phyloP scores from a whole-genome alignment of 2,113 vertebrate genomes.

The Microtus montanus region DNA sequence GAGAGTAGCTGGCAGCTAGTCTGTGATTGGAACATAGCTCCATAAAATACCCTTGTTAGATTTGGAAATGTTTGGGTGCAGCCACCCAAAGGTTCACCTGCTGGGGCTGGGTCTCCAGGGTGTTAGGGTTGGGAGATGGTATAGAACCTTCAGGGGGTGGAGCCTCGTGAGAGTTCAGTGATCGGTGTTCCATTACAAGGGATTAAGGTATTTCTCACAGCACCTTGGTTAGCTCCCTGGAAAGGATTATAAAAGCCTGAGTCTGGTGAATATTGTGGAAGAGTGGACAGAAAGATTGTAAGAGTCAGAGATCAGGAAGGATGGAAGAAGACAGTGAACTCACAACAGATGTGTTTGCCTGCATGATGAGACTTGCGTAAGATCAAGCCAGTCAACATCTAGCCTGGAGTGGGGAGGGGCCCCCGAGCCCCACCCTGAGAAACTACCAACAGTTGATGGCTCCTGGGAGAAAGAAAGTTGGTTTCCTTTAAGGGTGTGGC shows the following conservation, averaged over 20 bases:
- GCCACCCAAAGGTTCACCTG: not conserved
- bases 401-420: not conserved
- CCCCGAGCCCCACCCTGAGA: not conserved
- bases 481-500: not conserved
- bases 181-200: not conserved
- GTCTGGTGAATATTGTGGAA: not conserved
- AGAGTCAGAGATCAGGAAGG: not conserved
- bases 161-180: not conserved
- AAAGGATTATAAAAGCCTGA: not conserved
- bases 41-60: not conserved
- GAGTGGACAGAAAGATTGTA: not conserved
- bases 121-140: not conserved
- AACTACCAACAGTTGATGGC: not conserved
- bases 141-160: not conserved
- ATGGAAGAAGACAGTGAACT: not conserved
- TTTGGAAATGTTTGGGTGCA: not conserved
- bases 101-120: not conserved
- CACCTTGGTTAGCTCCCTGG: not conserved
- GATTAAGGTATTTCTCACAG: not conserved
- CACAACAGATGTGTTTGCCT: not conserved
- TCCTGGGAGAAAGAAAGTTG: not conserved
- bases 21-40: not conserved
- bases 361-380: too few relatives aligned
- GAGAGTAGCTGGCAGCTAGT: not conserved
- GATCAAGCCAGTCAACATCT: not conserved